Conservation (phyloP, 2,113 vertebrate genomes). For the Rhabdomys dilectus region DNA sequence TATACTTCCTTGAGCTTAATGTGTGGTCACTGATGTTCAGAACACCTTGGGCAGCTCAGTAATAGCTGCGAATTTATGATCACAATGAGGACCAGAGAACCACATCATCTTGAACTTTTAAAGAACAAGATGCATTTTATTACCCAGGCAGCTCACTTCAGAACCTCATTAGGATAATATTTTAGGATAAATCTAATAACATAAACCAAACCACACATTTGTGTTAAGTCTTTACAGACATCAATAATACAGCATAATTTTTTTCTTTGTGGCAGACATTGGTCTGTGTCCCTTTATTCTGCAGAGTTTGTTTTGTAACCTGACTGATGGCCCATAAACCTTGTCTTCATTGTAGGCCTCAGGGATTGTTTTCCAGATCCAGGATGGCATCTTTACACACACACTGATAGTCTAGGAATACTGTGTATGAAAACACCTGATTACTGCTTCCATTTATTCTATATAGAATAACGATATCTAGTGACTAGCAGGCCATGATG, state of each 20-base stretch:
- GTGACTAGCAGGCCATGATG: not conserved
- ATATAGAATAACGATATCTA: not conserved
- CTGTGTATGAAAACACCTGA: not conserved
- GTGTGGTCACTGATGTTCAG: not conserved
- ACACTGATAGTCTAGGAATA: not conserved
- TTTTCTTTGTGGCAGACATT: not conserved
- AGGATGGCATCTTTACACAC: not conserved
- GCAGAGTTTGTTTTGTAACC: not conserved
- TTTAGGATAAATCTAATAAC: constrained; percentile 13
- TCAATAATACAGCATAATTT: not conserved
- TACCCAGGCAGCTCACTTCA: not conserved
- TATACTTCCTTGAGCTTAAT: not conserved
- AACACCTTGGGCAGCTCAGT: not conserved
- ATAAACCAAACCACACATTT: not conserved
- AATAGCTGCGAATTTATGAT: not conserved
- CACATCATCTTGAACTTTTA: not conserved
- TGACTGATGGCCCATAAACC: not conserved
- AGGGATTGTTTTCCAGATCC: not conserved
- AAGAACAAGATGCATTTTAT: not conserved
- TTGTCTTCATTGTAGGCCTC: not conserved
- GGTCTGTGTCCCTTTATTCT: not conserved
- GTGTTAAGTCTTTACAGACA: not conserved
- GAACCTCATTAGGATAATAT: not conserved
- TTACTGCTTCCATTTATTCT: not conserved
- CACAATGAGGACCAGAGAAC: not conserved